Evolutionary conservation across 2,113 vertebrate genomes (phyloP), one percentile per base, ranked within the genome.

Genomic region (Microcebus jonahi): DNA sequence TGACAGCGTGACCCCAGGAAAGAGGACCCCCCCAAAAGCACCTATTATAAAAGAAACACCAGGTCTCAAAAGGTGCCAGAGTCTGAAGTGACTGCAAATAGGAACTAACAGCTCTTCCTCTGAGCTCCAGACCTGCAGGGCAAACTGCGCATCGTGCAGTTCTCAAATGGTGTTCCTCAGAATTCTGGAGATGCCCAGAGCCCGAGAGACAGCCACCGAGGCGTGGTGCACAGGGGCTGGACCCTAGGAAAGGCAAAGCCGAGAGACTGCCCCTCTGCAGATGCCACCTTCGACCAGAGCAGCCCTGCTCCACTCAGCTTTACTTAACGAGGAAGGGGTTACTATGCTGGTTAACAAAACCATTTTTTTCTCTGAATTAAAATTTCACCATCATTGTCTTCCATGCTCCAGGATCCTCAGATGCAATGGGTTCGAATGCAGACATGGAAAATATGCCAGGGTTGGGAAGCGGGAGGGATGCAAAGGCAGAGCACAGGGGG

Each of bases 361-460:
- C 29, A 34, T 67, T 34, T 34, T 34, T 65, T 67, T 31, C 8
- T 77, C n/a, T 3, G 11, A 94, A 89, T 90, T 79, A 88, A 82
- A 76, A 71, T 53, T 4, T 80, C 61, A 92, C n/a, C 29, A 75
- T 67, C 15, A 36, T n/a, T 84, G 55, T 39, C 36, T 39, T 86
- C 31, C 12, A 83, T 8, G 67, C 29, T 67, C 23, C 79, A 77
- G 48, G n/a, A 90, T 67, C 36, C 68, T 55, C 36, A 75, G 27
- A 53, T 29, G 27, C 29, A 42, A 1, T n/a, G 18, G 8, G 25
- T 8, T 42, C 1, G 0, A 20, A 45, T 5, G 55, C 1, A 70
- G 65, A 59, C 20, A 25, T 23, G 75, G 36, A 21, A 39, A 39
- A 39, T 76, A 31, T 1, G 20, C 61, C n/a, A 14, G 39, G 63